Conservation (phyloP, 2,797 vertebrate species). For the Chelon auratus region DNA sequence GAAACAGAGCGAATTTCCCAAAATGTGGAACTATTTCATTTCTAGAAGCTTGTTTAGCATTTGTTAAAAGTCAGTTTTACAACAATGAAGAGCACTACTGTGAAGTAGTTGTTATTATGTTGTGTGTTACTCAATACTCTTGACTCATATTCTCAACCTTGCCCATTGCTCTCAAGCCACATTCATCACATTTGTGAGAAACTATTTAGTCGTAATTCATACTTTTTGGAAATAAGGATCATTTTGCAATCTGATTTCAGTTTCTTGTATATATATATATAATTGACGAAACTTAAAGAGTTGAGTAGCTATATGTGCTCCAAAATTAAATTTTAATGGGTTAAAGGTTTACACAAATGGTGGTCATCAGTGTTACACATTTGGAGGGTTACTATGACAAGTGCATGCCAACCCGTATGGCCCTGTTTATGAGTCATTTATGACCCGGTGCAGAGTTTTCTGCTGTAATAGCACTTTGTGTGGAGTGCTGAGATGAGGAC, state of each 20-base stretch:
- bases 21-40: too few species aligned
- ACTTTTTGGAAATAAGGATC: neutral
- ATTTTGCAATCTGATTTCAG: neutral
- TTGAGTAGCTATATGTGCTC: too few species aligned
- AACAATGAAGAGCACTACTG: too few species aligned
- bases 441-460: constrained; percentile 63
- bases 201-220: too few species aligned
- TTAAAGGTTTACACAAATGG: constrained; percentile 15
- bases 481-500: constrained; percentile 71
- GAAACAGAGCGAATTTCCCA: too few species aligned
- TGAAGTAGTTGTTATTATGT: neutral
- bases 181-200: neutral
- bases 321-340: too few species aligned
- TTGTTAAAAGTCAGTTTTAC: too few species aligned
- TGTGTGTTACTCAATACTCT: neutral
- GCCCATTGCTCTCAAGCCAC: neutral
- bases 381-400: constrained; percentile 29
- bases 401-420: constrained; percentile 8
- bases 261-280: neutral
- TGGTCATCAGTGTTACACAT: neutral
- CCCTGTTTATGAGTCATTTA: constrained; percentile 61
- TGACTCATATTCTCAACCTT: neutral
- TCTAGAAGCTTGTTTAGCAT: too few species aligned
- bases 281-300: too few species aligned
- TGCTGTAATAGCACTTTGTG: constrained; percentile 69